These are phyloP conservation scores for Cephus rjabovi DNA, from an alignment of 2,888 invertebrate genomes.

Conservation along the genomic window DNA sequence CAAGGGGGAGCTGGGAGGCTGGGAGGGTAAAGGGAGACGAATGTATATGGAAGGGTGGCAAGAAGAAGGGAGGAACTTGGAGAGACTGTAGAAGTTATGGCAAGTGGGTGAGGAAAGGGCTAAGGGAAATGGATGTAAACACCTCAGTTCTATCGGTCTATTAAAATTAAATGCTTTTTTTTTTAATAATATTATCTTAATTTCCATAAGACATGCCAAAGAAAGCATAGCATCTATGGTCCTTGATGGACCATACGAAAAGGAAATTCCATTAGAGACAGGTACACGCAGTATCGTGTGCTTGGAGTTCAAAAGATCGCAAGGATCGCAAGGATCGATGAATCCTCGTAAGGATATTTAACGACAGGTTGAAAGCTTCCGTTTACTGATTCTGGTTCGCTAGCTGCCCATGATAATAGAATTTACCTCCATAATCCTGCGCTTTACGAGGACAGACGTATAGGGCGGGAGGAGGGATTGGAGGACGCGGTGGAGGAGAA, in stretches of 20 bases:
- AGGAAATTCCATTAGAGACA: neutral
- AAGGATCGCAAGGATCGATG: neutral
- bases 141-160: conserved; percentile 51
- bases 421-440: conserved; percentile 58
- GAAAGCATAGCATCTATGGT: neutral
- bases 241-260: neutral
- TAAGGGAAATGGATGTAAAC: conserved; percentile 29
- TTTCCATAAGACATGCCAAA: neutral
- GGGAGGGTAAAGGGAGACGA: neutral
- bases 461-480: conserved; percentile 13
- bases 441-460: conserved; percentile 50
- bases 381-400: conserved; percentile 53
- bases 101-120: conserved; percentile 18
- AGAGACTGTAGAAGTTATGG: neutral
- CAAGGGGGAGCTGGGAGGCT: conserved; percentile 1
- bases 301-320: neutral
- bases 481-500: neutral
- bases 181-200: neutral
- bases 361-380: conserved; percentile 53
- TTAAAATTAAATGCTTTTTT: conserved; percentile 46
- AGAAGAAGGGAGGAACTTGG: neutral
- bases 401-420: conserved; percentile 53
- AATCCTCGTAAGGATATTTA: conserved; percentile 31
- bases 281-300: neutral
- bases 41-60: neutral